phyloP scores from a whole-genome alignment of 2,797 vertebrate genomes.

The Pseudomugil tenellus region DNA sequence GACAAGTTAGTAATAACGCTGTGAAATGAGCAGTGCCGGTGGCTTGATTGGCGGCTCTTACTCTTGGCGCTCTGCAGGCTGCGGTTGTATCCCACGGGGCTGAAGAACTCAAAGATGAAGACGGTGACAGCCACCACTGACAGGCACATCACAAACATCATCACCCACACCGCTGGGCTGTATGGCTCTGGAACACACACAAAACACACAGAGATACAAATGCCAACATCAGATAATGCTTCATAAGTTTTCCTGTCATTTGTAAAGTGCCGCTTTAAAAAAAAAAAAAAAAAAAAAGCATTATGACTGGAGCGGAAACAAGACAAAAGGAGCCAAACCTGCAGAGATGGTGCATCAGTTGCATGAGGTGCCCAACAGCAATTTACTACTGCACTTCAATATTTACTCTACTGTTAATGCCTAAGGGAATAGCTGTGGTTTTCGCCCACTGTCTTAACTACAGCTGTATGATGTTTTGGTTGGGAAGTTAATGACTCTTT shows the following conservation, averaged over 20 bases:
- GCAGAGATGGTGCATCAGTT: background rate
- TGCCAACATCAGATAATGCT: conserved; percentile 24
- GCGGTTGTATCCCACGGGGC: conserved; percentile 95
- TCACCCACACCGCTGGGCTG: conserved; percentile 96
- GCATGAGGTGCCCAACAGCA: background rate
- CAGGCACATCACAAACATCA: conserved; percentile 99
- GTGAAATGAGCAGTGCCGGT: conserved; percentile 46
- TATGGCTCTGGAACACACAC: conserved; percentile 91
- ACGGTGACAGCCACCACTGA: conserved; percentile 95
- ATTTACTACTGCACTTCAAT: background rate
- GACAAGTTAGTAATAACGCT: conserved; percentile 51
- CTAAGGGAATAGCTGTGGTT: background rate
- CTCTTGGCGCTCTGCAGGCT: conserved; percentile 91
- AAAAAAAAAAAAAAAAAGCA: too few relatives aligned
- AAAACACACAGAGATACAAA: conserved; percentile 13
- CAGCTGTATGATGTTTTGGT: background rate
- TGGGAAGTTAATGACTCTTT: background rate
- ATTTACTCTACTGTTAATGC: background rate
- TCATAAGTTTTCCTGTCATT: conserved; percentile 26
- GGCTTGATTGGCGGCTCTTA: conserved; percentile 80
- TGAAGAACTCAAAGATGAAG: conserved; percentile 98
- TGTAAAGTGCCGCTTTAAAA: background rate
- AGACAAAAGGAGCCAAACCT: background rate
- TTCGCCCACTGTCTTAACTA: background rate
- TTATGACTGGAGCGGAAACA: background rate